A percentile compares a stretch with the other conserved stretches of the same genome.
Evolutionary conservation across 2,113 vertebrate genomes (phyloP).

Genomic region (Rhadina sibilatrix): DNA sequence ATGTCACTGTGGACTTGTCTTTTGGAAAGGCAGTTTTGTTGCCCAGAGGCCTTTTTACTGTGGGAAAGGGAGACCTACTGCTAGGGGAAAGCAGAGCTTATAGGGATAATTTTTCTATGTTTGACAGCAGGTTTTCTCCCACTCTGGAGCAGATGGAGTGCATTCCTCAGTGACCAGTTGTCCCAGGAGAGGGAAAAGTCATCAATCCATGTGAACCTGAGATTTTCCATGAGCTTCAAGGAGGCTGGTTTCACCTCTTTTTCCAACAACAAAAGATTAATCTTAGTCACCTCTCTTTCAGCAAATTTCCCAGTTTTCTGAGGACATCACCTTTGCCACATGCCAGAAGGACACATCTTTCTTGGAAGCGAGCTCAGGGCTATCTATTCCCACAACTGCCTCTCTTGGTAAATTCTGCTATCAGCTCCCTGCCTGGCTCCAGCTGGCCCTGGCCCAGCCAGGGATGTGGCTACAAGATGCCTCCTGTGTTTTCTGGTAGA

Average conservation of each 20-base stretch:
- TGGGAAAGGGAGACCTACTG: neutral
- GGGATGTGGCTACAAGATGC: rapidly evolving
- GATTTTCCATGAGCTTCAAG: neutral
- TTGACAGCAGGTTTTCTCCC: neutral
- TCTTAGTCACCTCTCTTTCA: neutral
- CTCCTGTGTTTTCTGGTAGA: rapidly evolving
- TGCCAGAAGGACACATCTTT: neutral
- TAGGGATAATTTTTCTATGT: neutral
- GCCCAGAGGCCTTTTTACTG: neutral
- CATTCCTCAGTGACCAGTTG: neutral
- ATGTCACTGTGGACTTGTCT: neutral
- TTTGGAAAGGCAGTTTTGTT: neutral
- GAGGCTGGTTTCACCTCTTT: neutral
- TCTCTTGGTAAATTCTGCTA: neutral
- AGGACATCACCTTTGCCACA: neutral
- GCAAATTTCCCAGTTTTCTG: rapidly evolving
- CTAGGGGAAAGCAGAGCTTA: neutral
- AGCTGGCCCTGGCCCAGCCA: neutral
- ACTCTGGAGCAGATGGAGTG: neutral
- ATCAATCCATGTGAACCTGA: rapidly evolving
- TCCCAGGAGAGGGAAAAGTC: rapidly evolving
- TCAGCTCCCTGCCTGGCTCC: neutral
- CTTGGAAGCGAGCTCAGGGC: rapidly evolving
- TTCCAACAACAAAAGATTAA: neutral
- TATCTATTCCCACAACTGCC: neutral